Base-by-base conservation (phyloP, 2,113 vertebrate species). In the Pleuronectes platessa region DNA sequence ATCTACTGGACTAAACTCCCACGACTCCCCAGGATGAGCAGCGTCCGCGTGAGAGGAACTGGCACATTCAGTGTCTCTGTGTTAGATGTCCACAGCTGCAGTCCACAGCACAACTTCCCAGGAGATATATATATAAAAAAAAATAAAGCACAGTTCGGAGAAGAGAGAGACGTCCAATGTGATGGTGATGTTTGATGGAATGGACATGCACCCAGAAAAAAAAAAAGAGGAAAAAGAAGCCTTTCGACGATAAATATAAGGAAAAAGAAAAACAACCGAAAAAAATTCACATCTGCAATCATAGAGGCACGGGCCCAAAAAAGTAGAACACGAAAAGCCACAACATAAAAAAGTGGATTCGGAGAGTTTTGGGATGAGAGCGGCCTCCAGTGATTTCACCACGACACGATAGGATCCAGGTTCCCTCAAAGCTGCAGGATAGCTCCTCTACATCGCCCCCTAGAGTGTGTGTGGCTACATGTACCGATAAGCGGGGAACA, bases 401-500 rank as follows among this genome's bases (percentile, higher is more conserved):
- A 71, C 78, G 63, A 90, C 86, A 90, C 74, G 76, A 86, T 64
- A 71, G 94, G 92, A 86, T 92, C 94, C 84, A 93, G 93, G 93
- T 94, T 92, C 93, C 93, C 86, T 92, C 93, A 95, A 96, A 94
- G 95, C 94, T 97, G 96, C 95, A 95, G 96, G 89, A 92, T 83
- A 92, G 78, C 91, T 76, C 78, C 56, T 40, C 83, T 76, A 65
- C 4, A 21, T 54, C 12, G 15, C 74, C 26, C 69, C 60, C 61
- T 47, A 15, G 1, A 53, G 24, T 59, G 23, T 42, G 47, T 68
- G 47, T 51, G 9, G 47, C 61, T 76, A 68, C 65, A 6, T 67
- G 67, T 68, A 37, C 9, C 65, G 27, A 61, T 61, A 54, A 9
- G 17, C 24, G 9, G 3, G 40, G 51, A 58, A 55, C 12, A 66